Evolutionary conservation across 2,113 vertebrate species (phyloP), one percentile per base, ranked within the genome.

Genomic region (Prolemur simus): DNA sequence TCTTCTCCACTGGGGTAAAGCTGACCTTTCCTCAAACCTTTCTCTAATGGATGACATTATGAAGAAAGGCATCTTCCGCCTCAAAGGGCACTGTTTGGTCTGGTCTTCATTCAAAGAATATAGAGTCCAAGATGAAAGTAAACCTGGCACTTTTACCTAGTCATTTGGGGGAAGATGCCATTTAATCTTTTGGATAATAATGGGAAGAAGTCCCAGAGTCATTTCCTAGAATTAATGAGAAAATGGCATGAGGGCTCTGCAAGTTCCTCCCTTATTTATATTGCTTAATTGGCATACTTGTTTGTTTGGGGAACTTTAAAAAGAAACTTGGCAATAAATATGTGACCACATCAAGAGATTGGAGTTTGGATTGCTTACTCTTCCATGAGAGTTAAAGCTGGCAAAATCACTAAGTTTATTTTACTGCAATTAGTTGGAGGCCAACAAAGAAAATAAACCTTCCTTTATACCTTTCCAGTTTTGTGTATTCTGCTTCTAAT

Each of bases 121-220:
- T 27, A 89, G 87, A 89, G 87, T 94, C 95, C 69, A 93, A 95
- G 96, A 98, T 95, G 93, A 97, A 97, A 98, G 97, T 5, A 80
- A 90, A 68, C 60, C 91, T 96, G 89, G 83, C 80, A 64, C 76
- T 84, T 96, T 87, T 77, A 96, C 91, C 87, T 90, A 95, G 82
- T 58, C 68, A 66, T 7, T 32, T 76, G 91, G 47, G 54, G 87
- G 18, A 78, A 95, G 47, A 66, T 97, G 56, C n/a, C 21, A 11
- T 77, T 90, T 0, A 0, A 60, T 92, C 95, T 63, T 21, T 21
- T 76, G 76, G 29, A 85, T 49, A 96, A 96, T 89, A 69, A 73
- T 78, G 34, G 58, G 95, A 82, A 91, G 12, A 47, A 18, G 69
- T 89, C 54, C 95, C 29, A 73, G 64, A 96, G 58, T 12, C 54